Evolutionary conservation across 2,797 vertebrate species (phyloP).

Genomic region (Xiphorhynchus erythropygius): DNA sequence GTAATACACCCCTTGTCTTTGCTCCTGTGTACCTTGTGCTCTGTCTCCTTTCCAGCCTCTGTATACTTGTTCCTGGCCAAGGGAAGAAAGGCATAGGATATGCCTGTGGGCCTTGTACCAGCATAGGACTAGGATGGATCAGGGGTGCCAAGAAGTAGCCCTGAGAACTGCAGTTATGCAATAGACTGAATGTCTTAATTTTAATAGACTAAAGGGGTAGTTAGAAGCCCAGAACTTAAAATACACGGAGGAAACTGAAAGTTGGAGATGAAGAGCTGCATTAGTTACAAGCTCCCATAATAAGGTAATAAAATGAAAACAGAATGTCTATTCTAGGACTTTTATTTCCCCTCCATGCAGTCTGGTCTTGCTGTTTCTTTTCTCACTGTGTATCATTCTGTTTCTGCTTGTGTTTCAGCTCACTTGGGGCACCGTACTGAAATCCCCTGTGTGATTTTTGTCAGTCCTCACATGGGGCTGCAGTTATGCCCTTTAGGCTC

Average conservation of each 20-base stretch:
- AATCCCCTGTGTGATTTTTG: neutral
- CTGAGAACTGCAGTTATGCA: neutral
- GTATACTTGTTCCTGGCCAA: neutral
- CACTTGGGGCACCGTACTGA: neutral
- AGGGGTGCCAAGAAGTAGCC: neutral
- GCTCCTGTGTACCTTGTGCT: neutral
- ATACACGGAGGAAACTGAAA: neutral
- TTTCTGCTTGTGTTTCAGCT: neutral
- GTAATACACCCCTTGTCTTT: neutral
- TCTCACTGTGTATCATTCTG: neutral
- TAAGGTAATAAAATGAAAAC: neutral
- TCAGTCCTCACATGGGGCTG: neutral
- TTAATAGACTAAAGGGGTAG: neutral
- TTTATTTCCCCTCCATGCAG: neutral
- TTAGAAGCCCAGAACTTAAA: neutral
- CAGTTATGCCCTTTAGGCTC: neutral
- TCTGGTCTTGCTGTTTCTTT: neutral
- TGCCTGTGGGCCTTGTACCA: neutral
- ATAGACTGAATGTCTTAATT: neutral
- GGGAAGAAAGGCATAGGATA: neutral
- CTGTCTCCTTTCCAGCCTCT: neutral
- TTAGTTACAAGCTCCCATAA: neutral
- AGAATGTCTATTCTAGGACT: neutral
- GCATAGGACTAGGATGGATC: neutral
- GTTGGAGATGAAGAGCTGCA: neutral